Evolutionary conservation across 2,797 vertebrate species (phyloP).

Genomic region (Rhynchonycteris naso): DNA sequence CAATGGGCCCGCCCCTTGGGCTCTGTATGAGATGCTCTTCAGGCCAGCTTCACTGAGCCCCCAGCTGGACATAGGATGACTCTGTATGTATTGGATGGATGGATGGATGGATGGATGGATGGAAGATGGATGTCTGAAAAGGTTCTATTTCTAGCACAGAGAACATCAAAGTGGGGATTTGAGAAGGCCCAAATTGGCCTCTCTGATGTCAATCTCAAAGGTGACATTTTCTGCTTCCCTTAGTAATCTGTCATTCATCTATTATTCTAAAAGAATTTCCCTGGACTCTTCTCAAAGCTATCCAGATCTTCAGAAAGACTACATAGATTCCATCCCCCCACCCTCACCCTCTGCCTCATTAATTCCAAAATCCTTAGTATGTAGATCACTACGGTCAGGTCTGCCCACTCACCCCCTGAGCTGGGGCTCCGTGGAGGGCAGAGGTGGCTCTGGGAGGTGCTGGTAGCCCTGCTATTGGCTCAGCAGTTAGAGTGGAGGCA

Average conservation of each 20-base stretch:
- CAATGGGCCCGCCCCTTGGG: neutral
- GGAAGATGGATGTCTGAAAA: neutral
- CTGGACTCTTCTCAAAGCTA: neutral
- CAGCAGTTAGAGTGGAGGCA: neutral
- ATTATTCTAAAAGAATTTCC: neutral
- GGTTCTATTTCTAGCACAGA: conserved; percentile 31
- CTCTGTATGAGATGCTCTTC: neutral
- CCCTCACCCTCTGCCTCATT: neutral
- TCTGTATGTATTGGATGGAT: neutral
- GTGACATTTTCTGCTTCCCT: neutral
- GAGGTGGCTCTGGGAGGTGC: neutral
- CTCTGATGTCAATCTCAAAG: neutral
- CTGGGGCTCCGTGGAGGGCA: neutral
- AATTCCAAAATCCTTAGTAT: neutral
- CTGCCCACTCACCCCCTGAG: neutral
- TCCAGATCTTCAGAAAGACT: neutral
- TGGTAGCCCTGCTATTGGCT: neutral
- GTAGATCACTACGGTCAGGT: neutral
- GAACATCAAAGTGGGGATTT: neutral
- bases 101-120: too few species aligned
- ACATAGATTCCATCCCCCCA: neutral
- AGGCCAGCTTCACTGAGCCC: neutral
- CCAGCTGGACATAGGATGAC: neutral
- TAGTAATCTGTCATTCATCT: neutral
- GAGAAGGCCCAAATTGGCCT: neutral